Conservation (phyloP, 2,888 invertebrate species). For the Oscheius sp. region DNA sequence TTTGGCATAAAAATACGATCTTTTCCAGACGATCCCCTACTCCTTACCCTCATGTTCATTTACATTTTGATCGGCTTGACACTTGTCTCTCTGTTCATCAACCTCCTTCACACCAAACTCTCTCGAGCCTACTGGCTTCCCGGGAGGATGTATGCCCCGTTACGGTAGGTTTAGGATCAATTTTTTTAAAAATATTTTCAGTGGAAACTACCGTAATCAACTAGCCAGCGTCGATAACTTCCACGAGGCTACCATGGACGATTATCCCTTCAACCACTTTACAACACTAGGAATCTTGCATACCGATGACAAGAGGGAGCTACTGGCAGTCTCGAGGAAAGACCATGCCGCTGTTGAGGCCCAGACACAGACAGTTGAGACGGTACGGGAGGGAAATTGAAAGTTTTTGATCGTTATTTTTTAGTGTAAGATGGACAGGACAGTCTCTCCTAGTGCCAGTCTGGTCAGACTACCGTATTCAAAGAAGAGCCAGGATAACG, state of each 20-base stretch:
- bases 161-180: slow-evolving; percentile 32
- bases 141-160: slow-evolving; percentile 49
- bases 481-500: slow-evolving; percentile 47
- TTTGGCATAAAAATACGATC: too few relatives aligned
- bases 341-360: slow-evolving; percentile 45
- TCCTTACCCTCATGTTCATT: slow-evolving; percentile 29
- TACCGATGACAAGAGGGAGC: slow-evolving; percentile 56
- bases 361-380: slow-evolving; percentile 48
- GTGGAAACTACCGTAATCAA: neutral
- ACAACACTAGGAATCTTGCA: slow-evolving; percentile 58
- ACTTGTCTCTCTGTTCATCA: slow-evolving; percentile 56
- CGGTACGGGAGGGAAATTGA: neutral
- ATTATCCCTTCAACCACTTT: slow-evolving; percentile 54
- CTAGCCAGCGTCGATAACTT: slow-evolving; percentile 49
- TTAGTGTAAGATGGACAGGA: neutral
- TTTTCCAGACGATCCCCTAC: slow-evolving; percentile 34
- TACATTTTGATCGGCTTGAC: slow-evolving; percentile 54
- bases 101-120: slow-evolving; percentile 58
- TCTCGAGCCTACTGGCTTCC: slow-evolving; percentile 59
- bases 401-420: neutral
- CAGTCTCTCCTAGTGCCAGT: slow-evolving; percentile 20
- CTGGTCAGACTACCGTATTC: slow-evolving; percentile 31
- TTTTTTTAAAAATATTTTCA: neutral
- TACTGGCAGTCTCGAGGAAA: slow-evolving; percentile 44
- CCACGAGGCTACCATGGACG: slow-evolving; percentile 43